Percentiles rank a stretch among this genome's conserved stretches.
These are phyloP conservation scores for Crocallis elinguaria DNA, from an alignment of 2,888 invertebrate species.

Conservation along the genomic window DNA sequence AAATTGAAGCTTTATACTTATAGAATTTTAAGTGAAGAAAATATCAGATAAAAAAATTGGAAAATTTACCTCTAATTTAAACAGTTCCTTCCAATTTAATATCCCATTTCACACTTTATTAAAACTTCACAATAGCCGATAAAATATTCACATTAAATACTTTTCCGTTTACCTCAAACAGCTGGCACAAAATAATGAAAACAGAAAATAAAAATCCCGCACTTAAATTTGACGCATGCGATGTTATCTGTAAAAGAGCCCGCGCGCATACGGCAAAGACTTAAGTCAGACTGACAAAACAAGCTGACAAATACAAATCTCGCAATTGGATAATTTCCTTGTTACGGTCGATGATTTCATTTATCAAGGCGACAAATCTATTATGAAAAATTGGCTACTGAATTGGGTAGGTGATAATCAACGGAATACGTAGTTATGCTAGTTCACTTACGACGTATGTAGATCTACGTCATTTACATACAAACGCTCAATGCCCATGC, in stretches of 20 bases:
- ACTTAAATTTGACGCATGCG: conserved; percentile 51
- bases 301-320: conserved; percentile 45
- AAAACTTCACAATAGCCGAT: conserved; percentile 15
- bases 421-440: neutral
- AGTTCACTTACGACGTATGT: neutral
- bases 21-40: neutral
- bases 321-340: conserved; percentile 54
- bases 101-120: conserved; percentile 1
- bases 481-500: no score
- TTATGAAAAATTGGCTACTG: neutral
- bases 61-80: neutral
- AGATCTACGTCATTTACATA: no score
- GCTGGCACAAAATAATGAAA: neutral
- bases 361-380: conserved; percentile 29
- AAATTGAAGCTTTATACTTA: no score
- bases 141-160: neutral
- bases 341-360: conserved; percentile 52
- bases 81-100: neutral
- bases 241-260: conserved; percentile 49
- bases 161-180: neutral
- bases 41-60: neutral
- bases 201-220: conserved; percentile 48
- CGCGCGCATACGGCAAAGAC: conserved; percentile 67
- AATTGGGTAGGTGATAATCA: neutral
- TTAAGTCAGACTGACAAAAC: conserved; percentile 61